phyloP scores from a whole-genome alignment of 2,888 invertebrate genomes.

The Drosophila leonis region DNA sequence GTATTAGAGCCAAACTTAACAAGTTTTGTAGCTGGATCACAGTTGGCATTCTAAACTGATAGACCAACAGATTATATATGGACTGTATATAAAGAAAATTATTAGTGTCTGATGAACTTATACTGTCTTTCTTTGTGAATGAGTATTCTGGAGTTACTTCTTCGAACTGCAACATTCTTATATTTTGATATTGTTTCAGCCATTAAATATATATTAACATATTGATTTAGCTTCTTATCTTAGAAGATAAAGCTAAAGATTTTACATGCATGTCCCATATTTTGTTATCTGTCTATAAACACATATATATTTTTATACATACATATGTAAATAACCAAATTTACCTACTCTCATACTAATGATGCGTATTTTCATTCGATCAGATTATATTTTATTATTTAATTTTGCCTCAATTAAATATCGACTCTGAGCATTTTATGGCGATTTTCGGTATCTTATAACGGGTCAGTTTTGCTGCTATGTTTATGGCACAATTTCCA shows the following conservation, averaged over 20 bases:
- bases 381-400: conserved; percentile 36
- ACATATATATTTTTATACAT: not conserved
- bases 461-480: conserved; percentile 32
- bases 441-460: conserved; percentile 27
- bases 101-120: too few relatives aligned
- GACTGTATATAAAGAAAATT: too few relatives aligned
- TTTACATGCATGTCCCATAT: not conserved
- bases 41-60: too few relatives aligned
- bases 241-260: not conserved
- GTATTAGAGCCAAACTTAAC: too few relatives aligned
- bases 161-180: not conserved
- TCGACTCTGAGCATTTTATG: conserved; percentile 31
- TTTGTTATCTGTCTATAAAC: not conserved
- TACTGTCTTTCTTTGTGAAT: too few relatives aligned
- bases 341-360: not conserved
- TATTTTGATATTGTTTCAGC: not conserved
- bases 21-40: too few relatives aligned
- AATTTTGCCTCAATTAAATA: conserved; percentile 45
- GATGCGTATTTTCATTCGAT: conserved; percentile 8
- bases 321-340: not conserved
- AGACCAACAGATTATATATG: too few relatives aligned
- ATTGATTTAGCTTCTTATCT: not conserved
- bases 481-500: conserved; percentile 42
- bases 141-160: not conserved
- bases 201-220: not conserved